These are phyloP conservation scores for Sterna hirundo DNA, from an alignment of 2,113 vertebrate species.

Conservation along the genomic window DNA sequence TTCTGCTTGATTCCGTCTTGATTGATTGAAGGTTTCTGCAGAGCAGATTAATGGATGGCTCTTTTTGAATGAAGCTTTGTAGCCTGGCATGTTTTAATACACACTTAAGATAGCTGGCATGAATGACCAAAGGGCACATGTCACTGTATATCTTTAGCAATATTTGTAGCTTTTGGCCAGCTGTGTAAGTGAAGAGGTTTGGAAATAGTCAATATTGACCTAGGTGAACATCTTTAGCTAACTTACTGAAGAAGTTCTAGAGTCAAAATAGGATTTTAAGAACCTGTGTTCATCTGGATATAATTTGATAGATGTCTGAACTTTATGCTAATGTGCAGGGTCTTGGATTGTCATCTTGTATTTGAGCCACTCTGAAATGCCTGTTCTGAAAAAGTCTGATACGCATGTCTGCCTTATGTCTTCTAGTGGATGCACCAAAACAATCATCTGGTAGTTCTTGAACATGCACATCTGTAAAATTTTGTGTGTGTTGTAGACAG, in stretches of 20 bases:
- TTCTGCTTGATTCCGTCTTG: background rate
- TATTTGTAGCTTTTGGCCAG: background rate
- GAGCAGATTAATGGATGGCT: background rate
- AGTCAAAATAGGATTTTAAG: background rate
- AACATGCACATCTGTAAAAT: background rate
- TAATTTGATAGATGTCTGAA: background rate
- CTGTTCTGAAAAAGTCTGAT: background rate
- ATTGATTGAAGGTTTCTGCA: background rate
- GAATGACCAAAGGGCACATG: background rate
- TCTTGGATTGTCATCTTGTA: background rate
- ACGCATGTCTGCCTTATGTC: background rate
- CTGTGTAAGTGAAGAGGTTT: background rate
- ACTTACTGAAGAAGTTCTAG: background rate
- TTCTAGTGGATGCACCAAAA: background rate
- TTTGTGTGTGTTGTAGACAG: background rate
- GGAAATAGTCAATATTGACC: constrained; percentile 14
- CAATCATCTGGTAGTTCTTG: background rate
- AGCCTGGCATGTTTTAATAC: background rate
- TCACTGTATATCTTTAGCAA: background rate
- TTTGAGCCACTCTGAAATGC: background rate
- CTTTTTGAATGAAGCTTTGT: background rate
- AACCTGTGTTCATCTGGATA: background rate
- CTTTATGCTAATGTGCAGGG: background rate
- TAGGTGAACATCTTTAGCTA: background rate
- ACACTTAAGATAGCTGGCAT: background rate